Base-by-base conservation (phyloP, 2,113 vertebrate genomes). In the Varanus salvator region DNA sequence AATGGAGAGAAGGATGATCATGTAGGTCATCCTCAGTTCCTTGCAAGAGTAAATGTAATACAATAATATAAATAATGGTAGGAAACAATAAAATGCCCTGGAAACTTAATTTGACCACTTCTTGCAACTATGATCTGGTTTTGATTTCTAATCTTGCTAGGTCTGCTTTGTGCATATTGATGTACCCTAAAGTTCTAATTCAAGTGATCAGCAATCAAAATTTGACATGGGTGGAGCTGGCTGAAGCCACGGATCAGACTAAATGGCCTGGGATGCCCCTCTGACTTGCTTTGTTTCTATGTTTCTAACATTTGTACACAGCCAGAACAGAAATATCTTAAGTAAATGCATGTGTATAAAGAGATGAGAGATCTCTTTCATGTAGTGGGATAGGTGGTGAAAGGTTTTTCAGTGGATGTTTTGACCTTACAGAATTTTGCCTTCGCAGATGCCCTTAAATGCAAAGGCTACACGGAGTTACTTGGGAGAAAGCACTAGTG, bases 71-170 rank as follows among this genome's bases (percentile, higher is more conserved):
- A 60, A 60, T 60, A 60, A 60, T 60, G 15, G 11, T 14, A 60
- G 11, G 15, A 60, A 60, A 60, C 15, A 60, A 60, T 14, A 60
- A 14, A 60, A 29, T 95, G 93, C 93, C 87, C 94, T 93, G 90
- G 74, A 27, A 93, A 25, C 80, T 3, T 81, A 93, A 25, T 80
- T 4, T 78, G 14, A 50, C 57, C 57, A 64, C 54, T 64, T 52
- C 31, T 15, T 38, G 38, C 38, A 52, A 29, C 48, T 80, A 4
- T 2, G 6, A 52, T 80, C 50, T 52, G 27, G 11, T 52, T 80
- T 52, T 31, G 48, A 8, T 11, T 29, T 1, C 25, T 60, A 60
- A 60, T 11, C 25, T 78, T 78, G 44, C 48, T 77, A 17, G 38
- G 27, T 11, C 19, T 25, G 76, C 21, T 75, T 38, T 75, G n/a